phyloP scores from a whole-genome alignment of 1,140 invertebrate genomes.

The Metaphire vulgaris region DNA sequence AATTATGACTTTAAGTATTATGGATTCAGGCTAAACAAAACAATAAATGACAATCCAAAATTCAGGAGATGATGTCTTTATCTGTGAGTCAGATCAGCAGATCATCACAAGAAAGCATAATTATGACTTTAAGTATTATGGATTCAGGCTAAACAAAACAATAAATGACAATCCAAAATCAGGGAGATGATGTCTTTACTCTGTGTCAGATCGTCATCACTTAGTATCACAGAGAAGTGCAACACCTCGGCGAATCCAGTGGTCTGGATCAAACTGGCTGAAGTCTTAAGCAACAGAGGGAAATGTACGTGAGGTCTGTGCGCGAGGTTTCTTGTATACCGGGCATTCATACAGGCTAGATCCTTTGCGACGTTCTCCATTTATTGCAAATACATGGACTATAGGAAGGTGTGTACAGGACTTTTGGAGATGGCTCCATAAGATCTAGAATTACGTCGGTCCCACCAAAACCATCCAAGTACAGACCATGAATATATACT shows the following conservation, averaged over 20 bases:
- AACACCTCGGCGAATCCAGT: conserved; percentile 75
- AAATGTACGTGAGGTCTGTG: conserved; percentile 93
- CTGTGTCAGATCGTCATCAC: no score
- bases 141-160: no score
- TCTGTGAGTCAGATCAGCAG: no score
- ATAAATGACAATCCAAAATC: no score
- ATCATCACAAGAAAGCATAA: no score
- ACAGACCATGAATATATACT: conserved; percentile 51
- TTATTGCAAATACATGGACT: conserved; percentile 85
- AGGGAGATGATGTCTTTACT: no score
- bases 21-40: no score
- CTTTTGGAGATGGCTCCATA: conserved; percentile 49
- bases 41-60: no score
- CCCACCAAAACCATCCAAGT: conserved; percentile 52
- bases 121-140: no score
- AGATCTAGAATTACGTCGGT: conserved; percentile 44
- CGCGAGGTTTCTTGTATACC: conserved; percentile 90
- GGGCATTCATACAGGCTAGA: conserved; percentile 88
- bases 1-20: no score
- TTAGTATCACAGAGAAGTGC: conserved; percentile 93
- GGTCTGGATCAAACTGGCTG: conserved; percentile 54
- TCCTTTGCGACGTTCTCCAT: conserved; percentile 48
- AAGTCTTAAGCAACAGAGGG: conserved; percentile 81
- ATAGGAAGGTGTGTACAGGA: conserved; percentile 49
- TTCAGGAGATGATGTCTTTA: no score